Base-by-base conservation (phyloP, 2,888 invertebrate species). In the Lymantria dispar region DNA sequence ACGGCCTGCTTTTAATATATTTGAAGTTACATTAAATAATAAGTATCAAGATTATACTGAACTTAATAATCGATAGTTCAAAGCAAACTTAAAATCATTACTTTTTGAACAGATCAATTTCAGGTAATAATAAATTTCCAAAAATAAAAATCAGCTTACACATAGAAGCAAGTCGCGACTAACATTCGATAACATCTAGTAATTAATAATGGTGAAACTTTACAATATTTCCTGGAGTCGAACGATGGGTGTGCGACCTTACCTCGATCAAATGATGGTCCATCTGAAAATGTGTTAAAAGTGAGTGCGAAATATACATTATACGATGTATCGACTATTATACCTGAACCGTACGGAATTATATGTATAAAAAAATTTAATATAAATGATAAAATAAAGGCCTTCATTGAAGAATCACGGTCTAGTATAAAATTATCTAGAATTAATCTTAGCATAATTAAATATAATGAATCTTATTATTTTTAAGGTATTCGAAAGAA, bases 261-360 rank as follows among this genome's bases (percentile, higher is more conserved):
- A 89, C 90, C 90, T 90, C 85, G 77, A 62, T 85, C 83, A 68
- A 81, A 76, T 68, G 83, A 77, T 60, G 87, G 78, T 58, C 80
- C 74, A 85, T 88, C 90, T 90, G 89, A 84, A 89, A 89, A 83
- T 75, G 85, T 83, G 83, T 72, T 70, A 79, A 76, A 59, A 62
- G 68, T 87, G 83, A 84, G 80, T 85, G 78, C 70, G 56, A 58
- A 50, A 50, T 50, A 55, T 47, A 64, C 42, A 64, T 58, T 60
- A 60, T 44, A 54, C 56, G 54, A 61, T 60, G 62, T 60, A 68
- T 63, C 63, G 66, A 67, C 58, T 65, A 68, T 56, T 65, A 54
- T 41, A 47, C 49, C 11, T 8, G 1, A 29, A 38, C 11, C 38
- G 33, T 38, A 38, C 11, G 7, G 38, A 8, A 38, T 12, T 36